phyloP scores from a whole-genome alignment of 2,113 vertebrate species.

The Recurvirostra avosetta region DNA sequence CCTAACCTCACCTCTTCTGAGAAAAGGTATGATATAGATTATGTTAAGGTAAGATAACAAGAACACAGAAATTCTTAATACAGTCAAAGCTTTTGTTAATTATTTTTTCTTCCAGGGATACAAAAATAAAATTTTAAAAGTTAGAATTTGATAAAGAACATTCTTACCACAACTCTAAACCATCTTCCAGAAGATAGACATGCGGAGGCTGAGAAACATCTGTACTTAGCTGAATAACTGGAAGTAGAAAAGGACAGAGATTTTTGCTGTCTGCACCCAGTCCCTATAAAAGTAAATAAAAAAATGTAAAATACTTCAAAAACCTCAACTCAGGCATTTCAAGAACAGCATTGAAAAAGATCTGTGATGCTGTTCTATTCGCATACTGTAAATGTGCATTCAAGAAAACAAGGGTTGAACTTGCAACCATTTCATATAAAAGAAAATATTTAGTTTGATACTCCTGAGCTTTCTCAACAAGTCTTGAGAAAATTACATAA shows the following conservation, averaged over 20 bases:
- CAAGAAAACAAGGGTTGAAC: neutral
- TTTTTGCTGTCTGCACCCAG: constrained; percentile 94
- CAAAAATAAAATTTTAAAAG: neutral
- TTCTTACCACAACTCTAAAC: constrained; percentile 93
- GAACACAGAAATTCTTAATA: neutral
- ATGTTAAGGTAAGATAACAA: neutral
- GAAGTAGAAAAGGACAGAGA: constrained; percentile 94
- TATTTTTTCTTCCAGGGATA: neutral
- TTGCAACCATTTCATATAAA: neutral
- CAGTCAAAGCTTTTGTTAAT: neutral
- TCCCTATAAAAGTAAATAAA: constrained; percentile 77
- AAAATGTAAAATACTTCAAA: neutral
- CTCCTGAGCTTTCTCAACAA: neutral
- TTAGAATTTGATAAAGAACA: neutral
- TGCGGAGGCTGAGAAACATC: constrained; percentile 96
- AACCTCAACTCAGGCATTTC: neutral
- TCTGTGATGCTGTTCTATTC: neutral
- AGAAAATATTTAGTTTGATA: neutral
- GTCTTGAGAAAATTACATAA: neutral
- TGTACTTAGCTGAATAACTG: constrained; percentile 97
- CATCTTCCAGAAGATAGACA: constrained; percentile 97
- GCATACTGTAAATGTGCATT: neutral
- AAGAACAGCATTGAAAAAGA: neutral
- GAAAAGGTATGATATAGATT: neutral
- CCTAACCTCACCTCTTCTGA: neutral